Evolutionary conservation across 2,113 vertebrate species (phyloP).

Genomic region (Colossoma macropomum): DNA sequence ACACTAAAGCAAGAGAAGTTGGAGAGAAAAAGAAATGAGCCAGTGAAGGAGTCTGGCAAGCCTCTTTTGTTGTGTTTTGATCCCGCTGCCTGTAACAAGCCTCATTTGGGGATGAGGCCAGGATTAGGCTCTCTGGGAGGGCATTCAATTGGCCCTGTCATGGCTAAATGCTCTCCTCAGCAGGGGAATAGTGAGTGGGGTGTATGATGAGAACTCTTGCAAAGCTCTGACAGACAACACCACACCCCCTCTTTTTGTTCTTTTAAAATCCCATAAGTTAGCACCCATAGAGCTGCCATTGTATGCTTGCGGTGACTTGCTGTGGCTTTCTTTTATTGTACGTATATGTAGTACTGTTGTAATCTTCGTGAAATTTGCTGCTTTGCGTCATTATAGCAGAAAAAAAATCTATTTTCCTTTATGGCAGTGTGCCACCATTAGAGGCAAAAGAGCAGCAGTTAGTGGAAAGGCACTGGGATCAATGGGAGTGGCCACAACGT

Average conservation of each 20-base stretch:
- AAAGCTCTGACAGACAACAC: slow-evolving; percentile 23
- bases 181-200: background rate
- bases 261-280: slow-evolving; percentile 2
- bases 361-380: slow-evolving; percentile 19
- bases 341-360: background rate
- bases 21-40: background rate
- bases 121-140: slow-evolving; percentile 47
- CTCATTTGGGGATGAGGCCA: slow-evolving; percentile 36
- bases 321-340: background rate
- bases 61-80: slow-evolving; percentile 50
- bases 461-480: slow-evolving; percentile 2
- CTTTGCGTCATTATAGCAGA: background rate
- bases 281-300: background rate
- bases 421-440: background rate
- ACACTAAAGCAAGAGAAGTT: background rate
- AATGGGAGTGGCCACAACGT: background rate
- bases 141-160: slow-evolving; percentile 43
- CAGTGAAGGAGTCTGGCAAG: background rate
- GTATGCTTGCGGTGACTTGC: background rate
- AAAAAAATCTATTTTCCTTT: background rate
- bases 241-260: slow-evolving; percentile 23
- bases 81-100: slow-evolving; percentile 39
- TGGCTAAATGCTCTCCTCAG: slow-evolving; percentile 40
- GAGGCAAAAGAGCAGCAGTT: slow-evolving; percentile 19
- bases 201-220: slow-evolving; percentile 5